These are phyloP conservation scores for Vanacampus margaritifer DNA, from an alignment of 2,113 vertebrate species.

Conservation along the genomic window DNA sequence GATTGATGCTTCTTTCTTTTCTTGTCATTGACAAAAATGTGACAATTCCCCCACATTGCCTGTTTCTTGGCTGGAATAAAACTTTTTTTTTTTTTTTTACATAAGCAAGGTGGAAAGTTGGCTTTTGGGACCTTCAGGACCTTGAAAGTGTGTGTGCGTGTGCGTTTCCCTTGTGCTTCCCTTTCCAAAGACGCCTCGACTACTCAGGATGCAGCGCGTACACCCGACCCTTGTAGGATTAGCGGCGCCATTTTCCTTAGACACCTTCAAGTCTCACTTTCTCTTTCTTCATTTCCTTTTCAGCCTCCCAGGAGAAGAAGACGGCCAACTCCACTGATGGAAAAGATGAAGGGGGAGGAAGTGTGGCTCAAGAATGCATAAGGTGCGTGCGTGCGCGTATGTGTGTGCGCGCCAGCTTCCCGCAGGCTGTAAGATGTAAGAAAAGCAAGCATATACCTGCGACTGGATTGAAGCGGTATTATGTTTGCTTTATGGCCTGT, in stretches of 20 bases:
- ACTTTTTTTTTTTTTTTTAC: not conserved
- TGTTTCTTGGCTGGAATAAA: too few relatives aligned
- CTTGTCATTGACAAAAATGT: too few relatives aligned
- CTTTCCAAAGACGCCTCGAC: slow-evolving; percentile 12
- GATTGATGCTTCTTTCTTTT: too few relatives aligned
- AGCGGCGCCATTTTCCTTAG: slow-evolving; percentile 44
- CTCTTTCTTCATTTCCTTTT: slow-evolving; percentile 45
- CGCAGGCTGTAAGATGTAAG: slow-evolving; percentile 49
- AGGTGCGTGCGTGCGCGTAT: slow-evolving; percentile 25
- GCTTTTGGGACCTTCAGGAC: slow-evolving; percentile 15
- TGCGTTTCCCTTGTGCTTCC: too few relatives aligned
- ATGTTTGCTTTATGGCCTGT: slow-evolving; percentile 64
- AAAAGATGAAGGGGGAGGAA: slow-evolving; percentile 32
- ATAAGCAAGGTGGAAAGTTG: not conserved
- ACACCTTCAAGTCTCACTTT: slow-evolving; percentile 57
- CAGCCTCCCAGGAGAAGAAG: slow-evolving; percentile 51
- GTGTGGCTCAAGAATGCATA: slow-evolving; percentile 49
- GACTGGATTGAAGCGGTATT: slow-evolving; percentile 51
- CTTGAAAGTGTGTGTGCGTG: slow-evolving; percentile 36
- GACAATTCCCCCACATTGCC: too few relatives aligned
- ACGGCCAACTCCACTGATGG: slow-evolving; percentile 37
- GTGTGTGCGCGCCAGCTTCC: slow-evolving; percentile 36
- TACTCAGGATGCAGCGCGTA: slow-evolving; percentile 53
- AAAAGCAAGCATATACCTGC: slow-evolving; percentile 40
- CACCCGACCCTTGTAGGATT: slow-evolving; percentile 56